Conservation (phyloP, 2,113 vertebrate species). For the Spheniscus mendiculus region DNA sequence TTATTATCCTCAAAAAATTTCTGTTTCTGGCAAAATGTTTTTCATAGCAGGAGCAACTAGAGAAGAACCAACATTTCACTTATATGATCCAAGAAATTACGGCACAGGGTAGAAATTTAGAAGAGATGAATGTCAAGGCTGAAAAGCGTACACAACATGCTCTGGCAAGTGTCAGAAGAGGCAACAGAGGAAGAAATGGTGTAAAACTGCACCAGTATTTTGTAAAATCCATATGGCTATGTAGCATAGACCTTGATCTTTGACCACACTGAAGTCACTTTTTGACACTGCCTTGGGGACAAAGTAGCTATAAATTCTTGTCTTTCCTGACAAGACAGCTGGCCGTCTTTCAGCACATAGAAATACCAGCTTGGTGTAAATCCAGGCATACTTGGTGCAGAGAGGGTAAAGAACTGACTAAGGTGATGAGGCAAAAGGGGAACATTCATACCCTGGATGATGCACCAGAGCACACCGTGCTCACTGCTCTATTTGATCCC, state of each 20-base stretch:
- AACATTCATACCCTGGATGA: background rate
- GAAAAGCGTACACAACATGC: background rate
- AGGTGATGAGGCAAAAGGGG: background rate
- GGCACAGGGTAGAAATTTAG: background rate
- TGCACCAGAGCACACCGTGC: background rate
- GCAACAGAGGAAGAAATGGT: background rate
- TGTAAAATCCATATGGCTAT: background rate
- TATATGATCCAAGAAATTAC: slow-evolving; percentile 23
- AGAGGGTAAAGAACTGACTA: background rate
- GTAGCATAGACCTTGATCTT: background rate
- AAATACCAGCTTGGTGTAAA: background rate
- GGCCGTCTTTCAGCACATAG: rapidly evolving
- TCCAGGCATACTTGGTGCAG: background rate
- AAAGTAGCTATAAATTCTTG: background rate
- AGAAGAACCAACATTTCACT: background rate
- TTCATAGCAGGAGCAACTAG: background rate
- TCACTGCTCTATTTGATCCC: background rate
- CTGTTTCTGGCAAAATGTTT: background rate
- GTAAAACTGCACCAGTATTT: background rate
- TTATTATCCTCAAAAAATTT: background rate
- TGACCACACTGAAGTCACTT: rapidly evolving
- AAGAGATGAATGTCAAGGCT: background rate
- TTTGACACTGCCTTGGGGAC: background rate
- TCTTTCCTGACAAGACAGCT: background rate
- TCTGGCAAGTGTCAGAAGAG: background rate